A percentile compares a stretch with the other conserved stretches of the same genome.
phyloP scores from a whole-genome alignment of 2,113 vertebrate species.

The Tragelaphus buxtoni region DNA sequence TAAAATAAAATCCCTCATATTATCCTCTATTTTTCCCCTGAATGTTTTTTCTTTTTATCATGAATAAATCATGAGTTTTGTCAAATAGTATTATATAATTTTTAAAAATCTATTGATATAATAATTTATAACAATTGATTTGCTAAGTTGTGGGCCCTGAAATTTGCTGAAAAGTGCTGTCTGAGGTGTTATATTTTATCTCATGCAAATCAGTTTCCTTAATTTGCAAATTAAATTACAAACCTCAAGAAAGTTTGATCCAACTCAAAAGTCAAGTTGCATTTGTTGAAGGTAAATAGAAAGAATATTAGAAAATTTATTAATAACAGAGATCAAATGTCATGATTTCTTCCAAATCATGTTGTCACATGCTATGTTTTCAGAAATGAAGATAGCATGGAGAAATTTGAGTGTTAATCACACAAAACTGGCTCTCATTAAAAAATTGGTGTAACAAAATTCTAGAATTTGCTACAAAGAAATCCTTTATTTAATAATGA shows the following conservation, averaged over 20 bases:
- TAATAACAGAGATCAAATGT: not conserved
- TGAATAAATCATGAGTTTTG: not conserved
- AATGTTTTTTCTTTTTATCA: not conserved
- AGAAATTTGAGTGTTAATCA: not conserved
- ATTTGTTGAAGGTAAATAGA: not conserved
- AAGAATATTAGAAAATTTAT: not conserved
- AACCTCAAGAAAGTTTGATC: not conserved
- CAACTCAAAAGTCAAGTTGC: not conserved
- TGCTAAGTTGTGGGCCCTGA: not conserved
- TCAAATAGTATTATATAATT: not conserved
- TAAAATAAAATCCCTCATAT: not conserved
- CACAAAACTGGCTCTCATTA: not conserved
- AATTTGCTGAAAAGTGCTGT: not conserved
- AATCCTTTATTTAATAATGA: not conserved
- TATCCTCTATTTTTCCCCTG: not conserved
- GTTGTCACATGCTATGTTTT: not conserved
- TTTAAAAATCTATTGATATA: fast-evolving
- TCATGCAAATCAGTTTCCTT: not conserved
- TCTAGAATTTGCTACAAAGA: not conserved
- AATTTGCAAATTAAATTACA: not conserved
- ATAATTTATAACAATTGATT: not conserved
- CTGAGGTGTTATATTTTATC: not conserved
- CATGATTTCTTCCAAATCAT: not conserved
- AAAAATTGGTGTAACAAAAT: not conserved
- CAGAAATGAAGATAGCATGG: not conserved